phyloP scores from a whole-genome alignment of 2,113 vertebrate species.

The Ochotona princeps region DNA sequence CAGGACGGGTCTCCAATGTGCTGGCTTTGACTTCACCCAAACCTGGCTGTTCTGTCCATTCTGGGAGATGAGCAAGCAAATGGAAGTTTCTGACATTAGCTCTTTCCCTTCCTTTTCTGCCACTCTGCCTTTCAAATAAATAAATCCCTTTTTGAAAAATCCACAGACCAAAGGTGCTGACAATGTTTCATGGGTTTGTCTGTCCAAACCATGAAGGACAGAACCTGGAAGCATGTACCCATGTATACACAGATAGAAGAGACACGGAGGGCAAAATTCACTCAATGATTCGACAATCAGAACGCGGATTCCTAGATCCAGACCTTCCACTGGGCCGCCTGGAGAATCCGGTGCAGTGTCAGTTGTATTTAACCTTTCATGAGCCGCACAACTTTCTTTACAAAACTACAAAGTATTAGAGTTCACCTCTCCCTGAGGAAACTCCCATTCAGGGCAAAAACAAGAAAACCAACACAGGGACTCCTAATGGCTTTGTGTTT shows the following conservation, averaged over 20 bases:
- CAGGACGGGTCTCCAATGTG: too few species aligned
- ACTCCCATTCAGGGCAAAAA: not conserved
- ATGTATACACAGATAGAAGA: not conserved
- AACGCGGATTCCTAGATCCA: not conserved
- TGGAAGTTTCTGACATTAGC: too few species aligned
- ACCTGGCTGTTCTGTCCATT: too few species aligned
- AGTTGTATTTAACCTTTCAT: not conserved
- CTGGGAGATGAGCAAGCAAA: too few species aligned
- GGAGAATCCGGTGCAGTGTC: not conserved
- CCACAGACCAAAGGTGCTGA: too few species aligned
- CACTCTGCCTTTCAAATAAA: too few species aligned
- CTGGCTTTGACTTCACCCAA: too few species aligned
- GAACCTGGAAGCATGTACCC: not conserved
- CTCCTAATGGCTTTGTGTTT: not conserved
- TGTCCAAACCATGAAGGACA: not conserved
- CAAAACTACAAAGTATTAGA: not conserved
- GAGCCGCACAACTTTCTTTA: not conserved
- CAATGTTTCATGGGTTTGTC: not conserved
- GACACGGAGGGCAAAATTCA: not conserved
- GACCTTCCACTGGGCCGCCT: not conserved
- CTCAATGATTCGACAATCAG: not conserved
- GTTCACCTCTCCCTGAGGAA: not conserved
- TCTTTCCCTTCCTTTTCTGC: too few species aligned
- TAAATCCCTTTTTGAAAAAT: too few species aligned
- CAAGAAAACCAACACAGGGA: not conserved